Percentiles rank a stretch among this genome's conserved stretches.
Conservation (phyloP, 35 echinoderm and acorn worm genomes). For the Holothuria glaberrima region DNA sequence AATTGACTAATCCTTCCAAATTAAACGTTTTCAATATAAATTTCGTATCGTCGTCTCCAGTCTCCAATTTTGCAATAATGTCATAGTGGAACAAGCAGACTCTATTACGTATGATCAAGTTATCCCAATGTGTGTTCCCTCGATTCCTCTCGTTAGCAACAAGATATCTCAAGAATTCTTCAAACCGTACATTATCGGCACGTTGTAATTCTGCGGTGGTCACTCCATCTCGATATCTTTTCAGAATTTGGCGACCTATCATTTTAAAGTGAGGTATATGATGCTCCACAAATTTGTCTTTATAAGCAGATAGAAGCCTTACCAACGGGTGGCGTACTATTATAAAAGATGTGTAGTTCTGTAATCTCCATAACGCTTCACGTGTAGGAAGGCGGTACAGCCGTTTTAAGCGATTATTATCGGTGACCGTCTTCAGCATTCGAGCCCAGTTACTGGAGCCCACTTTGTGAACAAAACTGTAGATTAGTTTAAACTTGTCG, state of each 20-base stretch:
- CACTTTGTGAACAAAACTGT: constrained; percentile 46
- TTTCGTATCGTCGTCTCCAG: constrained; percentile 1
- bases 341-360: background rate
- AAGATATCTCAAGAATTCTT: constrained; percentile 36
- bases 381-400: background rate
- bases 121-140: constrained; percentile 30
- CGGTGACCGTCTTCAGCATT: background rate
- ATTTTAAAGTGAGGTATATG: constrained; percentile 44
- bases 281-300: constrained; percentile 51
- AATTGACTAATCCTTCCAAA: background rate
- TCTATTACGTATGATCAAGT: background rate
- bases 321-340: constrained; percentile 41
- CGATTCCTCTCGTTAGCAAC: background rate
- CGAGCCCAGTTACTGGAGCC: constrained; percentile 13
- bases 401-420: background rate
- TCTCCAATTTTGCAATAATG: constrained; percentile 47
- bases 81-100: constrained; percentile 1
- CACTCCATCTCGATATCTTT: background rate
- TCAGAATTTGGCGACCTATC: constrained; percentile 9
- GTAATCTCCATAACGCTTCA: background rate
- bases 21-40: constrained; percentile 15
- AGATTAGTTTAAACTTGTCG: constrained; percentile 30
- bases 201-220: background rate
- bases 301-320: constrained; percentile 35
- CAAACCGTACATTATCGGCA: constrained; percentile 12